phyloP scores from a whole-genome alignment of 2,888 invertebrate species.

The Phyto melanocephala region DNA sequence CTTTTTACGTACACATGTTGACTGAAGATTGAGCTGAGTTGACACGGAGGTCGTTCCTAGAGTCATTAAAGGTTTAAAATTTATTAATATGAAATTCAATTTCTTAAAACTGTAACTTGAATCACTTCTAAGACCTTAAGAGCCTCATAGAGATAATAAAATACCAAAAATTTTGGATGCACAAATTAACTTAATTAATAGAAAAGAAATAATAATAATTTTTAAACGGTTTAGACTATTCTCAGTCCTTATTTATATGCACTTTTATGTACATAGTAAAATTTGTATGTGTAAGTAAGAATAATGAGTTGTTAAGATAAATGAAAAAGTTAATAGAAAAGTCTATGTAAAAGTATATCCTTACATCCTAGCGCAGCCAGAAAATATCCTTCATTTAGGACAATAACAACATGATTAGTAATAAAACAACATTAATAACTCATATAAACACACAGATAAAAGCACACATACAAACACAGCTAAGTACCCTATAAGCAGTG shows the following conservation, averaged over 20 bases:
- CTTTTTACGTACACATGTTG: not conserved
- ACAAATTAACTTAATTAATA: too few relatives aligned
- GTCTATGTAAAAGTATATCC: not conserved
- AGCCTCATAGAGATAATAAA: too few relatives aligned
- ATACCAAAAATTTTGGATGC: too few relatives aligned
- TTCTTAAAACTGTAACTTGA: too few relatives aligned
- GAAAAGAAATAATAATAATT: too few relatives aligned
- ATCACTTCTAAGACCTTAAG: too few relatives aligned
- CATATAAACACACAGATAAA: conserved; percentile 10
- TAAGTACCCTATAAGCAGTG: too few relatives aligned
- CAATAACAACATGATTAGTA: conserved; percentile 59
- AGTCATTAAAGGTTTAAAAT: too few relatives aligned
- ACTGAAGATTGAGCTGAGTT: not conserved
- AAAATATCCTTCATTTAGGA: conserved; percentile 38
- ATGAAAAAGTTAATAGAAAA: conserved; percentile 27
- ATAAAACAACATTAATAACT: conserved; percentile 45
- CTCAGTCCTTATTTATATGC: not conserved
- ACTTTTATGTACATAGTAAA: not conserved
- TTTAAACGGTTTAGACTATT: too few relatives aligned
- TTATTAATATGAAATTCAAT: too few relatives aligned
- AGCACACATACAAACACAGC: not conserved
- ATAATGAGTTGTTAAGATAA: conserved; percentile 36
- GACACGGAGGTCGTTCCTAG: too few relatives aligned
- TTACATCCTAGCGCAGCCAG: not conserved
- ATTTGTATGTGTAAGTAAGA: not conserved